phyloP scores from a whole-genome alignment of 2,113 vertebrate species.

The Colinus virginianus region DNA sequence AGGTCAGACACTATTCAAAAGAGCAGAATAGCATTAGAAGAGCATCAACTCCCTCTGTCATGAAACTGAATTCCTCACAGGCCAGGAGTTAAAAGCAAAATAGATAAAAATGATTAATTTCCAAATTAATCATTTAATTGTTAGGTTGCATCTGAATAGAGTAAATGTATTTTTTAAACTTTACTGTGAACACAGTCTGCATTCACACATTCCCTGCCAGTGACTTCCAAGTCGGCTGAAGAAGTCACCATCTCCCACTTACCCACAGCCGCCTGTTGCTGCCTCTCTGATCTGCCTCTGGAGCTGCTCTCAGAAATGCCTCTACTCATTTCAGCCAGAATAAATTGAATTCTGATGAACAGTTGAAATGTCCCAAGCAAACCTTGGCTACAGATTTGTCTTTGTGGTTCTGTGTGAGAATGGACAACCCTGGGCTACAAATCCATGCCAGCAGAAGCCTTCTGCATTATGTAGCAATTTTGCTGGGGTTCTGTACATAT shows the following conservation, averaged over 20 bases:
- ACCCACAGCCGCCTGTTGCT: background rate
- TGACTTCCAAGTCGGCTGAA: background rate
- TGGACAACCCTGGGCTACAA: background rate
- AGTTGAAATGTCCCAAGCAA: background rate
- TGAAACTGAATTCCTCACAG: background rate
- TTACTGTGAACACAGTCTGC: background rate
- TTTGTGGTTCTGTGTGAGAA: background rate
- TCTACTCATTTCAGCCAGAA: background rate
- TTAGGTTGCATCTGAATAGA: constrained; percentile 1
- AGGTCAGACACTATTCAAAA: background rate
- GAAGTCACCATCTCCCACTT: background rate
- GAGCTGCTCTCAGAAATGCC: background rate
- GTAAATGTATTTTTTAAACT: background rate
- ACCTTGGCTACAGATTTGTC: background rate
- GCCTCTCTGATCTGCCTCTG: background rate
- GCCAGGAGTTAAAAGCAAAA: background rate
- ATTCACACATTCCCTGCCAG: background rate
- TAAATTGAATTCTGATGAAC: background rate
- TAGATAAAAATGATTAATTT: background rate
- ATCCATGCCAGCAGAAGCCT: background rate
- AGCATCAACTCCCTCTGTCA: background rate
- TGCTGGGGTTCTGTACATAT: background rate
- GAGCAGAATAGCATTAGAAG: background rate
- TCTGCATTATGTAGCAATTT: background rate
- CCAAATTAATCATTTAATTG: background rate